A percentile compares a stretch with the other conserved stretches of the same genome.
phyloP scores from a whole-genome alignment of 2,797 vertebrate species.

The Poeciliopsis infans region DNA sequence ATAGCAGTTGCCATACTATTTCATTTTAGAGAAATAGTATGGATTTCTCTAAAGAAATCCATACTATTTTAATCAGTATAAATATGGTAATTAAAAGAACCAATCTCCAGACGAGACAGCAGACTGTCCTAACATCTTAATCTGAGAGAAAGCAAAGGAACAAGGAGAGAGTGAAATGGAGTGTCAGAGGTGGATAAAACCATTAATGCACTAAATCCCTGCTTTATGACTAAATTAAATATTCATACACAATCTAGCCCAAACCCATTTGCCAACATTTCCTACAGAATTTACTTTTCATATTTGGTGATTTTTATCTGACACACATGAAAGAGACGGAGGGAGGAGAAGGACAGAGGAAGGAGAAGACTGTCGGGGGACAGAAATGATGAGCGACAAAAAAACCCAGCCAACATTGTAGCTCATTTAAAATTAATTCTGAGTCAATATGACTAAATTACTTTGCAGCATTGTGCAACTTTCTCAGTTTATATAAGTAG shows the following conservation, averaged over 20 bases:
- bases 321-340: constrained; percentile 25
- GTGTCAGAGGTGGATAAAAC: constrained; percentile 63
- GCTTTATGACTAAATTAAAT: constrained; percentile 82
- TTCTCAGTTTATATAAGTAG: constrained; percentile 19
- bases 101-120: constrained; percentile 53
- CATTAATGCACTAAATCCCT: constrained; percentile 76
- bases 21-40: too few species aligned
- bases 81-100: constrained; percentile 65
- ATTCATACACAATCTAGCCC: constrained; percentile 81
- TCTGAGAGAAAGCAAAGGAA: constrained; percentile 53
- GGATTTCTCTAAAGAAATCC: constrained; percentile 43
- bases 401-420: constrained; percentile 71
- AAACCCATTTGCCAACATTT: constrained; percentile 82
- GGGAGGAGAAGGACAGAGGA: constrained; percentile 18
- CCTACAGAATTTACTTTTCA: constrained; percentile 80
- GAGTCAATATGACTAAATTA: constrained; percentile 79
- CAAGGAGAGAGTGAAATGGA: constrained; percentile 41
- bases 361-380: background rate
- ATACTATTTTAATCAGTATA: constrained; percentile 62
- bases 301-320: constrained; percentile 81
- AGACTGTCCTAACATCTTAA: constrained; percentile 53
- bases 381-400: constrained; percentile 36
- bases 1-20: too few species aligned
- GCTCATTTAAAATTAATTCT: constrained; percentile 80
- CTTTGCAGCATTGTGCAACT: constrained; percentile 46